Percentiles rank a stretch among this genome's conserved stretches.
phyloP scores from a whole-genome alignment of 2,113 vertebrate genomes.

The Alouatta palliata region DNA sequence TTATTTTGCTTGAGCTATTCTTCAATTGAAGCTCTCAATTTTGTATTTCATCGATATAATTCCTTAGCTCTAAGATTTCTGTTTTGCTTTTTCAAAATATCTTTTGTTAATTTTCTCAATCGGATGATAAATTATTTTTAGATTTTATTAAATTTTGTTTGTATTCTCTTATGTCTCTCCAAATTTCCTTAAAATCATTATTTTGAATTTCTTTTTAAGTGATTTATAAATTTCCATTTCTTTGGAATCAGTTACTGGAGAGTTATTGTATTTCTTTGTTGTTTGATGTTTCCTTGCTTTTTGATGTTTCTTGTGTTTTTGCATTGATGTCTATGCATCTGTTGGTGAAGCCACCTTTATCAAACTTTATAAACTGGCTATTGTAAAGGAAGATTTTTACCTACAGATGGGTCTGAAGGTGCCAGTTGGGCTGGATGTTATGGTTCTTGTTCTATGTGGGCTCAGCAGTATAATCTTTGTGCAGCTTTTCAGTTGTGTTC shows the following conservation, averaged over 20 bases:
- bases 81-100: neutral
- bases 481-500: neutral
- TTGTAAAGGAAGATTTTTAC: neutral
- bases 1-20: neutral
- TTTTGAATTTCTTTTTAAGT: neutral
- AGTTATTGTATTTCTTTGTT: neutral
- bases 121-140: neutral
- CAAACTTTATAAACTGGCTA: neutral
- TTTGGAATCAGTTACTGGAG: neutral
- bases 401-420: neutral
- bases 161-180: neutral
- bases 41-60: neutral
- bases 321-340: neutral
- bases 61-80: neutral
- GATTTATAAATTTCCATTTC: neutral
- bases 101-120: neutral
- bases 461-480: neutral
- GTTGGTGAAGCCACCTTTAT: neutral
- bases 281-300: neutral
- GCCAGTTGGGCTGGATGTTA: neutral
- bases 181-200: neutral
- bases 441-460: neutral
- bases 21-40: neutral
- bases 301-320: neutral
- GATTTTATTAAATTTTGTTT: neutral